A percentile compares a stretch with the other conserved stretches of the same genome.
These are phyloP conservation scores for Ciona savignyi DNA, from an alignment of 23 tunicate genomes.

Conservation along the genomic window DNA sequence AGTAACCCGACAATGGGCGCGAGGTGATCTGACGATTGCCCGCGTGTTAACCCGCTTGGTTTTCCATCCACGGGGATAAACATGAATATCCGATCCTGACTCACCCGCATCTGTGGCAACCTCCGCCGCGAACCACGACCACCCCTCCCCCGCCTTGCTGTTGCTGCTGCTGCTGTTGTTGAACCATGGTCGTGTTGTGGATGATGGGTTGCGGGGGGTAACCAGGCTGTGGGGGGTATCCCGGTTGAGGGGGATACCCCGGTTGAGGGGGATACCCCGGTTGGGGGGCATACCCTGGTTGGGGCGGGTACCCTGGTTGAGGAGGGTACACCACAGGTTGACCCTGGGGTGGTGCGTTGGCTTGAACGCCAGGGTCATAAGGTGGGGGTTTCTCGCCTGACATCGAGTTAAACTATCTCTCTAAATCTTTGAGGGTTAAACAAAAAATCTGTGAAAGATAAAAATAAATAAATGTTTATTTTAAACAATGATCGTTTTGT, in stretches of 20 bases:
- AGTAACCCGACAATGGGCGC: too few relatives aligned
- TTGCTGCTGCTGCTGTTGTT: background rate
- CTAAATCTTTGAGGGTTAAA: too few relatives aligned
- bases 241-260: background rate
- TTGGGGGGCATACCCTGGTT: background rate
- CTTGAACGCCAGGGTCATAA: background rate
- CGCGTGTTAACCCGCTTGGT: background rate
- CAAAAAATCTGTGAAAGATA: too few relatives aligned
- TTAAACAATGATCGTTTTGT: too few relatives aligned
- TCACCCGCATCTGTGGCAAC: background rate
- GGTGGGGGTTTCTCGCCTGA: background rate
- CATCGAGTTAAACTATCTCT: too few relatives aligned
- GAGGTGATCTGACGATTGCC: too few relatives aligned
- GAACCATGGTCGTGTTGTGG: background rate
- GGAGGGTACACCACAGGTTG: too few relatives aligned
- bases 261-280: background rate
- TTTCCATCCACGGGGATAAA: too few relatives aligned
- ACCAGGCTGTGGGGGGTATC: background rate
- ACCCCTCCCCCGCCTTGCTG: background rate
- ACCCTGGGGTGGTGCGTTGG: background rate
- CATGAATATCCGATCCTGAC: background rate
- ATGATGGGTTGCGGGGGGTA: background rate
- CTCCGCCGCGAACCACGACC: background rate
- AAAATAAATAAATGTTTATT: too few relatives aligned
- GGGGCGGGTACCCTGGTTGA: background rate